Percentiles rank a stretch among this genome's conserved stretches.
These are phyloP conservation scores for Cheirogaleus major DNA, from an alignment of 2,797 vertebrate genomes.

Conservation along the genomic window DNA sequence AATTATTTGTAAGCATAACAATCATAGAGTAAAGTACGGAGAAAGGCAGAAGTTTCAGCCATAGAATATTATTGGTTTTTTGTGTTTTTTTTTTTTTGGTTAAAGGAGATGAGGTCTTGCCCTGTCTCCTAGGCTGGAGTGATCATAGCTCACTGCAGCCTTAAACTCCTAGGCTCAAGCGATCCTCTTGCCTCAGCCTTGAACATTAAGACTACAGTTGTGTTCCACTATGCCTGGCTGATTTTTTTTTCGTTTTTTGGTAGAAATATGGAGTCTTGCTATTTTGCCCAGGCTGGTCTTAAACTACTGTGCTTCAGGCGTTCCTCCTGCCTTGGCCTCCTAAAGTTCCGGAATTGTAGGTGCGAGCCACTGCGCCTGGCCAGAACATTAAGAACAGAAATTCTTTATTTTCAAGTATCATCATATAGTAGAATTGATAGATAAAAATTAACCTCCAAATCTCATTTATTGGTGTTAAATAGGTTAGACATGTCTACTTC, in stretches of 20 bases:
- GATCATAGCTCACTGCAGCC: neutral
- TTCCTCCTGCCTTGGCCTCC: neutral
- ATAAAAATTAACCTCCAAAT: neutral
- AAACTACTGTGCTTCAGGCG: neutral
- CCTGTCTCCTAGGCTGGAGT: neutral
- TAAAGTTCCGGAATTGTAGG: neutral
- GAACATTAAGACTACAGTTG: neutral
- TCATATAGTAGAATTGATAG: neutral
- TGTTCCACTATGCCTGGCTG: neutral
- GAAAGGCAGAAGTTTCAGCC: neutral
- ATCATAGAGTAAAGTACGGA: neutral
- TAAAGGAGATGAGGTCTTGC: neutral
- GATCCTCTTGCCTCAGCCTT: neutral
- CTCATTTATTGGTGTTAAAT: neutral
- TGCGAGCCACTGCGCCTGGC: neutral
- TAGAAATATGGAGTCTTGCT: neutral
- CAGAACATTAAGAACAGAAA: neutral
- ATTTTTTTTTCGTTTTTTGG: neutral
- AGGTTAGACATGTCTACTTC: neutral
- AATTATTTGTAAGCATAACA: constrained; percentile 40
- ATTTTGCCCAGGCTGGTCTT: neutral
- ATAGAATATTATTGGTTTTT: neutral
- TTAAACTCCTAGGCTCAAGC: neutral
- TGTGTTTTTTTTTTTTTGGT: neutral
- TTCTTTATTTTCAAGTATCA: neutral